A percentile compares a stretch with the other conserved stretches of the same genome.
These are phyloP conservation scores for Nothobranchius furzeri DNA, from an alignment of 2,113 vertebrate genomes.

Conservation along the genomic window DNA sequence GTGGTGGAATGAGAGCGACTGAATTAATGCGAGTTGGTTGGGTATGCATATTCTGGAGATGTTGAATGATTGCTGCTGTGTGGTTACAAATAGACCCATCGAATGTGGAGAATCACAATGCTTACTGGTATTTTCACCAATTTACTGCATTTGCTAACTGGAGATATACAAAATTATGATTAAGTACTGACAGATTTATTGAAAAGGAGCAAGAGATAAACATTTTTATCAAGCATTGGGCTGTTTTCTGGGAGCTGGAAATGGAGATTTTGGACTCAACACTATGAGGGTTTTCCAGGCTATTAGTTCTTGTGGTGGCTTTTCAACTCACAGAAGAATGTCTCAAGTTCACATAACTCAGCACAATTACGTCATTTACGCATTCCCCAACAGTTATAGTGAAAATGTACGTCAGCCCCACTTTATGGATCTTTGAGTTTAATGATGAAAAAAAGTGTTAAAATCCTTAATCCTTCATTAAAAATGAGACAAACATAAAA, in stretches of 20 bases:
- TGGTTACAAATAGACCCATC: background rate
- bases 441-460: too few relatives aligned
- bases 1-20: background rate
- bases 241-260: background rate
- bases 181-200: background rate
- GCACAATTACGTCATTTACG: too few relatives aligned
- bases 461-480: too few relatives aligned
- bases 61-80: slow-evolving; percentile 2
- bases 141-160: background rate
- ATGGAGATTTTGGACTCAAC: too few relatives aligned
- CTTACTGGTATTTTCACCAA: background rate
- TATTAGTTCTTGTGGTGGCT: too few relatives aligned
- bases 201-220: background rate
- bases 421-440: too few relatives aligned
- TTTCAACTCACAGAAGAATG: too few relatives aligned
- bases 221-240: background rate
- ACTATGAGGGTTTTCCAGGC: too few relatives aligned
- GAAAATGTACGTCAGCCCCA: too few relatives aligned
- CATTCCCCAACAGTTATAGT: too few relatives aligned
- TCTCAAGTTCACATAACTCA: too few relatives aligned
- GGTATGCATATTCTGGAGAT: slow-evolving; percentile 12
- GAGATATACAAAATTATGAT: background rate
- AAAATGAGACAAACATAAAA: too few relatives aligned
- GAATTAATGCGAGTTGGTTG: slow-evolving; percentile 37
- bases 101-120: background rate